A percentile compares a stretch with the other conserved stretches of the same genome.
Evolutionary conservation across 2,888 invertebrate species (phyloP).

Genomic region (Microctonus aethiopoides): DNA sequence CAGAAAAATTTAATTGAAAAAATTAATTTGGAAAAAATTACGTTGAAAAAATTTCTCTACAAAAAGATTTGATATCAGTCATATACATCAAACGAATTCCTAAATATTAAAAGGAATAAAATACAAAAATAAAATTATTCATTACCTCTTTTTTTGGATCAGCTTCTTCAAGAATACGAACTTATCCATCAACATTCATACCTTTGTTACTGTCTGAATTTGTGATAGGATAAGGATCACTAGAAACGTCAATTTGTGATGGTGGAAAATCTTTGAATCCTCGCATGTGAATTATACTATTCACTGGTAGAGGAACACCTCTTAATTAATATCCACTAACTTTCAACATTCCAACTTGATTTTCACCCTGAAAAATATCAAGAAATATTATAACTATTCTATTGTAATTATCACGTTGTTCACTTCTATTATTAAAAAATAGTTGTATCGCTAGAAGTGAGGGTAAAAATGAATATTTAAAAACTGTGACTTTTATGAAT

Average conservation of each 20-base stretch:
- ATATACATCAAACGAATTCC: neutral
- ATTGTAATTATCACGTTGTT: neutral
- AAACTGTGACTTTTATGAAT: too few relatives aligned
- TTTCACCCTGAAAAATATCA: slow-evolving; percentile 44
- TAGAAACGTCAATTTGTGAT: slow-evolving; percentile 78
- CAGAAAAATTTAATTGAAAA: too few relatives aligned
- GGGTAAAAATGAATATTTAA: too few relatives aligned
- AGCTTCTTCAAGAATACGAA: slow-evolving; percentile 71
- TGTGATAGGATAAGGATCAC: slow-evolving; percentile 76
- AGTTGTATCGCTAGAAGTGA: too few relatives aligned
- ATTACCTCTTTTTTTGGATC: slow-evolving; percentile 74
- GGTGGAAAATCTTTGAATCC: slow-evolving; percentile 96
- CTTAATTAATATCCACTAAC: slow-evolving; percentile 90
- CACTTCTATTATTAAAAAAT: neutral
- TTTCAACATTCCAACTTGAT: slow-evolving; percentile 76
- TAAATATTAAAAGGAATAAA: neutral
- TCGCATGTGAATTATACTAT: slow-evolving; percentile 89
- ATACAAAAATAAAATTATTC: too few relatives aligned
- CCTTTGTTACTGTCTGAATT: slow-evolving; percentile 42
- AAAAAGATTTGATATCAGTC: too few relatives aligned
- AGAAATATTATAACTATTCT: neutral
- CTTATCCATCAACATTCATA: slow-evolving; percentile 68
- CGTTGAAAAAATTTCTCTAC: too few relatives aligned
- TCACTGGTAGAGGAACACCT: slow-evolving; percentile 85
- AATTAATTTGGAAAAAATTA: too few relatives aligned